Evolutionary conservation across 2,797 vertebrate species (phyloP).

Genomic region (Peromyscus eremicus): DNA sequence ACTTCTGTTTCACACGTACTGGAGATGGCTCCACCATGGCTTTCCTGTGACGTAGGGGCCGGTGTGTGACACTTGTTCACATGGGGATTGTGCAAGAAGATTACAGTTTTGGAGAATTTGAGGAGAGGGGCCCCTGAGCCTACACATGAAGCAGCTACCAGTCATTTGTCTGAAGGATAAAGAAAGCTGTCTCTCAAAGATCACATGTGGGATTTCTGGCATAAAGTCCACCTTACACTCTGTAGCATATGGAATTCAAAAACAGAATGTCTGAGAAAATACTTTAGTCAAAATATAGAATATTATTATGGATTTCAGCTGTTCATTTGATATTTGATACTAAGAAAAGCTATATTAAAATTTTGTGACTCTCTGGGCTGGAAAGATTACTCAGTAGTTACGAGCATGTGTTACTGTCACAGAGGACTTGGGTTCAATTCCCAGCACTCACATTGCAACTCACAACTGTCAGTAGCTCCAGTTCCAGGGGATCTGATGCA

Average conservation of each 20-base stretch:
- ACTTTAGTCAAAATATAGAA: constrained; percentile 81
- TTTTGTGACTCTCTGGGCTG: constrained; percentile 36
- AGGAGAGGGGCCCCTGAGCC: constrained; percentile 70
- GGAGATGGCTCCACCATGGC: background rate
- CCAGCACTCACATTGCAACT: background rate
- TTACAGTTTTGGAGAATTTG: constrained; percentile 69
- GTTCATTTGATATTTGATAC: constrained; percentile 72
- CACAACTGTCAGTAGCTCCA: background rate
- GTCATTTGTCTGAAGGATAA: constrained; percentile 78
- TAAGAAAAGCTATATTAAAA: constrained; percentile 76
- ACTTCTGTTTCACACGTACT: constrained; percentile 46
- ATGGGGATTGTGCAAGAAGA: constrained; percentile 46
- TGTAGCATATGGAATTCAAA: constrained; percentile 77
- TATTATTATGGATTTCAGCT: constrained; percentile 73
- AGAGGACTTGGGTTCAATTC: background rate
- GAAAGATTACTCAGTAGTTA: background rate
- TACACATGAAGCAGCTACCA: constrained; percentile 77
- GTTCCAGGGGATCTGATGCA: background rate
- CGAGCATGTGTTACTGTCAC: background rate
- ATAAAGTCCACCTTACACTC: constrained; percentile 72
- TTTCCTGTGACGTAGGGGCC: constrained; percentile 51
- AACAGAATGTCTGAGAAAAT: constrained; percentile 16
- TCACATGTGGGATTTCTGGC: constrained; percentile 76
- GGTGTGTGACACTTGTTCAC: constrained; percentile 78
- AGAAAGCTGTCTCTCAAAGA: constrained; percentile 75